Base-by-base conservation (phyloP, 2,888 invertebrate genomes). In the Plagiodera versicolora region DNA sequence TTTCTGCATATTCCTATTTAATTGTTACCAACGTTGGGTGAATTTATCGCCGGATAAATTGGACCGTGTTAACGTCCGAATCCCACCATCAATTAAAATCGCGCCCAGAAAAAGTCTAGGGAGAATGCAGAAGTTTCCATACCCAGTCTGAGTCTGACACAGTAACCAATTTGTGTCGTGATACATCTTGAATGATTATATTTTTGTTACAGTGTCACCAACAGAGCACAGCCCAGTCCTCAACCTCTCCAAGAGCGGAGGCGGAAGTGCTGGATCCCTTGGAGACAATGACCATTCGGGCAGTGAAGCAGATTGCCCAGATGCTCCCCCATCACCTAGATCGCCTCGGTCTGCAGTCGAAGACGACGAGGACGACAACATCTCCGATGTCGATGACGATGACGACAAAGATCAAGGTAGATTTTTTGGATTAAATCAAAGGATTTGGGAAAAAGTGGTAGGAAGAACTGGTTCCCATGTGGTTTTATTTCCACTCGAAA, bases 191-290 rank as follows among this genome's bases (percentile, higher is more conserved):
- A 10, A 14, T 5, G 17, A 8, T 32, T 46, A 28, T 9, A 59
- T 64, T 60, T 54, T 71, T 69, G 69, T 82, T 83, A 70, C 83
- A 90, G 91, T 89, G 71, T 94, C 94, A 63, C 92, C 94, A 67
- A 78, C 75, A 28, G 91, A 90, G 74, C 93, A 93, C 83, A 95
- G 94, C 87, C 95, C 95, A 65, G 94, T 95, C 69, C 82, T 95
- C 74, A 95, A 95, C 83, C 84, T 95, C 61, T 94, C 95, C 57
- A 95, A 95, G 82, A 92, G 92, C 59, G 93, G 92, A 56, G 89
- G 89, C 64, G 92, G 91, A 67, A 91, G 92, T 74, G 81, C 81
- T 45, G 81, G 75, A 76, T 87, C 87, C 46, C 79, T 86, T 32
- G 87, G 86, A 48, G 89, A 88, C 64, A 85, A 84, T 68, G 88